Evolutionary conservation across 2,113 vertebrate genomes (phyloP).

Genomic region (Plectropomus leopardus): DNA sequence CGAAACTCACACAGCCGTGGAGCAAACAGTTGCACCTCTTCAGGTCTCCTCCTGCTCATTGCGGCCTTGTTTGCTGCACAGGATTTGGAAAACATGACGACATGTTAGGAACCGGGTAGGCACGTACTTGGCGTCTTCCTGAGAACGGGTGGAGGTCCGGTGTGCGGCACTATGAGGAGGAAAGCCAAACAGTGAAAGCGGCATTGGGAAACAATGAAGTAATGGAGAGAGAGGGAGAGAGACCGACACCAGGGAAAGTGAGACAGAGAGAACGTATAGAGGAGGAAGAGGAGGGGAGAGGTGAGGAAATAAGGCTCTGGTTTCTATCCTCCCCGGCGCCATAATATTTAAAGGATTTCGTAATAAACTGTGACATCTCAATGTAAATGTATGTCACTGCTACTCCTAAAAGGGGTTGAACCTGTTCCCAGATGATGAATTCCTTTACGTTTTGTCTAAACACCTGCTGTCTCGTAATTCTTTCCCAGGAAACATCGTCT

Average conservation of each 20-base stretch:
- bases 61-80: constrained; percentile 62
- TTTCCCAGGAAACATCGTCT: constrained; percentile 17
- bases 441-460: constrained; percentile 10
- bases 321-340: constrained; percentile 51
- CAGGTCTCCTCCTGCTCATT: constrained; percentile 22
- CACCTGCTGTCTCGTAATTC: neutral
- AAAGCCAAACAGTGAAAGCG: constrained; percentile 69
- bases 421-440: neutral
- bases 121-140: constrained; percentile 50
- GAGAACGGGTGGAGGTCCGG: constrained; percentile 57
- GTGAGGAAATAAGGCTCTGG: constrained; percentile 19
- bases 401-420: neutral
- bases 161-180: constrained; percentile 51
- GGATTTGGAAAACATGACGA: constrained; percentile 79
- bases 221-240: constrained; percentile 51
- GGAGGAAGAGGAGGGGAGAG: constrained; percentile 49
- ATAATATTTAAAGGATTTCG: constrained; percentile 39
- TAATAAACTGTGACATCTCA: neutral
- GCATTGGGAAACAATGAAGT: constrained; percentile 78
- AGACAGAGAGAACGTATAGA: constrained; percentile 38
- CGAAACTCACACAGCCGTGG: too few species aligned
- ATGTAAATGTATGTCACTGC: constrained; percentile 11
- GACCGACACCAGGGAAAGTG: constrained; percentile 31
- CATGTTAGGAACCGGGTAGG: constrained; percentile 52
- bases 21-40: neutral